Evolutionary conservation across 35 echinoderm and acorn worm genomes (phyloP).

Genomic region (Apostichopus japonicus): DNA sequence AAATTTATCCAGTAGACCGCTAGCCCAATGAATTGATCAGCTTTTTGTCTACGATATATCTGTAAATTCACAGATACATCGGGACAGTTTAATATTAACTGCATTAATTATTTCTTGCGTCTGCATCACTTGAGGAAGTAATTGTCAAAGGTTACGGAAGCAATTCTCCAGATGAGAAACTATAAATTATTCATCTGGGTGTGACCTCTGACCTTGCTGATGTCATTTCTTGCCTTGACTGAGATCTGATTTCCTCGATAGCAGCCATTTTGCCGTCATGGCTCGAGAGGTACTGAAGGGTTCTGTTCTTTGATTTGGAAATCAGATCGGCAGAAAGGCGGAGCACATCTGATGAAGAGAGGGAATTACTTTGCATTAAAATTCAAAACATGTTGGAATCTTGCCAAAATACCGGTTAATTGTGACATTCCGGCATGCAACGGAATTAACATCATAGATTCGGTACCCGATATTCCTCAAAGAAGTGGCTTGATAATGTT

Average conservation of each 20-base stretch:
- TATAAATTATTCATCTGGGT: constrained; percentile 8
- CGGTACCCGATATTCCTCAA: neutral
- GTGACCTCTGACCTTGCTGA: constrained; percentile 55
- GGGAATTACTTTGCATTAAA: neutral
- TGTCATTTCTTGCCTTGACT: constrained; percentile 78
- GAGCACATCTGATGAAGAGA: constrained; percentile 77
- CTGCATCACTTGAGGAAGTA: no score
- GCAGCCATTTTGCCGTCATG: constrained; percentile 77
- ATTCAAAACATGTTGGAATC: neutral
- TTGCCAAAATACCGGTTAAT: neutral
- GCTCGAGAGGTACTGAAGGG: constrained; percentile 35
- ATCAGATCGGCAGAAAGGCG: constrained; percentile 80
- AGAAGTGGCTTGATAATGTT: no score
- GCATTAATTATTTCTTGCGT: no score
- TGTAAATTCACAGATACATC: no score
- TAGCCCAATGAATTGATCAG: no score
- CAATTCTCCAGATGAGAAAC: no score
- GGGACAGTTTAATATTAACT: no score
- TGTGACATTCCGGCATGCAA: neutral
- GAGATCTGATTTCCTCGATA: constrained; percentile 78
- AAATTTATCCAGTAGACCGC: no score
- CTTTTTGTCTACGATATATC: no score
- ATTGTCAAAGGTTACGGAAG: no score
- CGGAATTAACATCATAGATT: neutral
- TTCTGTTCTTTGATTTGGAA: constrained; percentile 64